Base-by-base conservation (phyloP, 2,888 invertebrate species). In the Cephus runcator region DNA sequence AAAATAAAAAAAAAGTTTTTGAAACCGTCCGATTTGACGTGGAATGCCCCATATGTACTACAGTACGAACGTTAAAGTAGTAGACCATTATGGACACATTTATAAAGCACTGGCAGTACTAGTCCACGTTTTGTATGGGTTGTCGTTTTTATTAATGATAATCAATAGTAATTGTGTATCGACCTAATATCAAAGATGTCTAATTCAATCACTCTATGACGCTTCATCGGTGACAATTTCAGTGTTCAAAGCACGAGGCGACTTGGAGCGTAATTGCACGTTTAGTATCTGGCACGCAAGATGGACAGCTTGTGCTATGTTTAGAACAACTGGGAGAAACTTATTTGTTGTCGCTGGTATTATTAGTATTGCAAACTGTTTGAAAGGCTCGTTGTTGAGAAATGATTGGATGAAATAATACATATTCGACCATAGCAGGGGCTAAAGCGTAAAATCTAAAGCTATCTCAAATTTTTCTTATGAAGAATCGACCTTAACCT, bases 291-390 rank as follows among this genome's bases (percentile, higher is more conserved):
- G 81, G 80, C 82, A 81, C 75, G 79, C 77, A 69, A 81, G 77
- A 75, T 75, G 73, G 79, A 83, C 79, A 82, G 79, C 82, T 82
- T 73, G 30, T 31, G 79, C 81, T 85, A 85, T 83, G 73, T 85
- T 84, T 85, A 84, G 82, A 82, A 73, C 79, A 69, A 81, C 79
- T 80, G 75, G 76, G 76, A 77, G 74, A 80, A 82, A 77, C 74
- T 81, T 73, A 75, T 74, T 78, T 56, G 68, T 69, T 69, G 71
- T 77, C 35, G 77, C 77, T 76, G 35, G 71, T 69, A 73, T 23
- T 56, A 56, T 23, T 40, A 40, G 40, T 15, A 56, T 56, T 56
- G 56, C 9, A 56, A 15, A 23, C 23, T 56, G 23, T 23, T 23
- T 56, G 9, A 23, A 56, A 23, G 56, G 56, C 23, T 56, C 6